phyloP scores from a whole-genome alignment of 53 echinoderm and acorn worm species.

The Patiria pectinifera region DNA sequence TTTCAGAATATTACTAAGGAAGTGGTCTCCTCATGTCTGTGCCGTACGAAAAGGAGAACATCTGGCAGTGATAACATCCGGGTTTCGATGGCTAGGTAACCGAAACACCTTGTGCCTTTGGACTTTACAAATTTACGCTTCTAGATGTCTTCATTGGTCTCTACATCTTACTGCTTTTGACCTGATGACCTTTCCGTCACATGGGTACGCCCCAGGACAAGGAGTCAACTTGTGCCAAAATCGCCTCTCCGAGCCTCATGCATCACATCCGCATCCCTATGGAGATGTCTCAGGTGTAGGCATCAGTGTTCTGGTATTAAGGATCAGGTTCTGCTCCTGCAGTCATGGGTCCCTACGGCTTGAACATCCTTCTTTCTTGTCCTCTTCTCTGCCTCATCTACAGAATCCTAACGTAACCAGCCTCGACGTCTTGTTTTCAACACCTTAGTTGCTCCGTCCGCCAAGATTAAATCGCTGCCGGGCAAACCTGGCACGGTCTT shows the following conservation, averaged over 20 bases:
- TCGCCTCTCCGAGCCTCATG: conserved; percentile 7
- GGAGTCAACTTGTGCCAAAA: conserved; percentile 24
- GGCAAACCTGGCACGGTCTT: not conserved
- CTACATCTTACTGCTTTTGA: not conserved
- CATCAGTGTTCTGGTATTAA: conserved; percentile 32
- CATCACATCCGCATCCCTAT: conserved; percentile 20
- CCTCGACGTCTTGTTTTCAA: conserved; percentile 42
- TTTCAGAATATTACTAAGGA: too few relatives aligned
- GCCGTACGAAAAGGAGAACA: too few relatives aligned
- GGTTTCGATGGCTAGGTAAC: too few relatives aligned
- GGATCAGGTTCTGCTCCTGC: conserved; percentile 38
- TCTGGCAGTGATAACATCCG: too few relatives aligned
- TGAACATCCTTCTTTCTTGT: conserved; percentile 26
- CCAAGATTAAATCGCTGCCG: conserved; percentile 38
- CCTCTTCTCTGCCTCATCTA: conserved; percentile 1
- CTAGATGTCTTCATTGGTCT: not conserved
- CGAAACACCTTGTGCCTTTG: too few relatives aligned
- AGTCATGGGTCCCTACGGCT: conserved; percentile 19
- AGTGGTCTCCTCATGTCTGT: too few relatives aligned
- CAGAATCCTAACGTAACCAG: conserved; percentile 14
- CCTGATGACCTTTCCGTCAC: not conserved
- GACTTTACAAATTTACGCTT: too few relatives aligned
- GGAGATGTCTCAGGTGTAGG: conserved; percentile 6
- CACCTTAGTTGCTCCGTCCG: conserved; percentile 28
- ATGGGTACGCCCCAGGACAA: not conserved